phyloP scores from a whole-genome alignment of 2,888 invertebrate species.

The Liodrosophila aerea region DNA sequence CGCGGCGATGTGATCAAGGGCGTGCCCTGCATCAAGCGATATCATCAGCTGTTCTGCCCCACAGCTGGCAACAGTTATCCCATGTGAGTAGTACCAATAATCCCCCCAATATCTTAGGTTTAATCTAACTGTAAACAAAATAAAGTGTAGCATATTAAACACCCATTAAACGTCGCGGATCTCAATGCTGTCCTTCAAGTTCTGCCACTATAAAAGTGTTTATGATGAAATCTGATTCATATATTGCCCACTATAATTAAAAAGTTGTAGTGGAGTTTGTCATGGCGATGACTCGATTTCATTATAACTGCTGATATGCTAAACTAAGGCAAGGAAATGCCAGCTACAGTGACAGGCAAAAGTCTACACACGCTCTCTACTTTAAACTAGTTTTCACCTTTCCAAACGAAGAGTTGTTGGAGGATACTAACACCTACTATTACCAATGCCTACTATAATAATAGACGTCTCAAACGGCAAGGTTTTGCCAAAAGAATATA shows the following conservation, averaged over 20 bases:
- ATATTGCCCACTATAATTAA: slow-evolving; percentile 2
- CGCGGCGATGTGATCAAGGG: slow-evolving; percentile 94
- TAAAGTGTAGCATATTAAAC: background rate
- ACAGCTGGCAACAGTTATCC: slow-evolving; percentile 96
- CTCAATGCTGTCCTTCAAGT: slow-evolving; percentile 16
- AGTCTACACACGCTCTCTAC: too few species aligned
- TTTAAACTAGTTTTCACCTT: too few species aligned
- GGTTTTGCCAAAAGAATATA: too few species aligned
- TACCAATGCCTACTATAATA: too few species aligned
- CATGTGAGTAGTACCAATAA: slow-evolving; percentile 85
- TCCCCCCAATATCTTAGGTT: too few species aligned
- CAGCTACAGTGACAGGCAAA: too few species aligned
- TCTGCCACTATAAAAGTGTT: slow-evolving; percentile 18
- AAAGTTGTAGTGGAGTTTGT: slow-evolving; percentile 10
- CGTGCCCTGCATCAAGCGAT: slow-evolving; percentile 94
- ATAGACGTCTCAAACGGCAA: too few species aligned
- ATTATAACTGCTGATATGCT: background rate
- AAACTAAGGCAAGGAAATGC: too few species aligned
- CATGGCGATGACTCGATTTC: slow-evolving; percentile 8
- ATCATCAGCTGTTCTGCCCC: slow-evolving; percentile 95
- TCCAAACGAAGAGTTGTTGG: too few species aligned
- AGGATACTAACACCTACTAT: too few species aligned
- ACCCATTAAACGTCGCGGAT: slow-evolving; percentile 1
- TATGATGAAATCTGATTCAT: slow-evolving; percentile 29
- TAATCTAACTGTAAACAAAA: too few species aligned